A percentile compares a stretch with the other conserved stretches of the same genome.
Evolutionary conservation across 2,888 invertebrate species (phyloP).

Genomic region (Drosophila nigricruria): DNA sequence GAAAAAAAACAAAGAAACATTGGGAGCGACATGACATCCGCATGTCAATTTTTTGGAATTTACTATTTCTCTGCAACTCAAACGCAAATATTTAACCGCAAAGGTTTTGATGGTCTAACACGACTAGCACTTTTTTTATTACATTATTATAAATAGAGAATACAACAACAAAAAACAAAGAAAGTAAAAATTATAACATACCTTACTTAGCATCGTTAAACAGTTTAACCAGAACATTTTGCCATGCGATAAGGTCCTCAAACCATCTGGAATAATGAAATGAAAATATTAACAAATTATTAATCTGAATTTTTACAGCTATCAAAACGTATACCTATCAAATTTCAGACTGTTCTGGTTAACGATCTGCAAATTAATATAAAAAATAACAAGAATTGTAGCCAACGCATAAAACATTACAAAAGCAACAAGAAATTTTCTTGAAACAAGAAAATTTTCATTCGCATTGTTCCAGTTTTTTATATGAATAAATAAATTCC

Average conservation of each 20-base stretch:
- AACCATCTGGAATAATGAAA: background rate
- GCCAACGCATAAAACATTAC: constrained; percentile 55
- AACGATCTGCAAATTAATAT: constrained; percentile 41
- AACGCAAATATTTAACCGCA: constrained; percentile 60
- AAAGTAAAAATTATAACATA: constrained; percentile 26
- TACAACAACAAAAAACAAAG: constrained; percentile 16
- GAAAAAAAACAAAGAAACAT: constrained; percentile 29
- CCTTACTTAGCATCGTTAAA: constrained; percentile 50
- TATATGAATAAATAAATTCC: constrained; percentile 53
- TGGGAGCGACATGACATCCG: constrained; percentile 11
- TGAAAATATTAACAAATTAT: background rate
- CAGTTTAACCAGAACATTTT: constrained; percentile 32
- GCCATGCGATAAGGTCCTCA: constrained; percentile 7
- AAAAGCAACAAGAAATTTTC: constrained; percentile 29
- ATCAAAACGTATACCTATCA: constrained; percentile 3
- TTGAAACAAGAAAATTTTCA: constrained; percentile 55
- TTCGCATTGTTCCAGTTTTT: constrained; percentile 72
- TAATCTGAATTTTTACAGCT: background rate
- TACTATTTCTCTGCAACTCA: constrained; percentile 73
- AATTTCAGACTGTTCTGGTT: constrained; percentile 18
- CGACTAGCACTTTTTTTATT: constrained; percentile 77
- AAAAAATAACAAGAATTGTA: constrained; percentile 53
- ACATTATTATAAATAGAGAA: constrained; percentile 50
- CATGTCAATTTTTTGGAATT: constrained; percentile 68
- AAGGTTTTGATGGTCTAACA: constrained; percentile 56